phyloP scores from a whole-genome alignment of 2,888 invertebrate species.

The Corythucha ciliata region DNA sequence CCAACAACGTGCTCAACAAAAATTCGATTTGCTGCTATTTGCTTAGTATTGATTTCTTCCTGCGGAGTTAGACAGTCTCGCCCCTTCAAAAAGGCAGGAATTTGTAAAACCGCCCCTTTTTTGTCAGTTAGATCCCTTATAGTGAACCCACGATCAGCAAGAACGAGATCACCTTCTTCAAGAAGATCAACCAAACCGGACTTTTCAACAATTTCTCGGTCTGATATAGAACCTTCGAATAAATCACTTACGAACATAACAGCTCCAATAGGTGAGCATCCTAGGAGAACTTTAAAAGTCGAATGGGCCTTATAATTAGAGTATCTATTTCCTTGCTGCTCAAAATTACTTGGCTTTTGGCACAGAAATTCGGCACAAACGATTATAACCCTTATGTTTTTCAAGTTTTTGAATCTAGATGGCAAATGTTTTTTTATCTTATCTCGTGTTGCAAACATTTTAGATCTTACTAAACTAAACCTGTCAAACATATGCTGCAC shows the following conservation, averaged over 20 bases:
- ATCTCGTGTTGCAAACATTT: background rate
- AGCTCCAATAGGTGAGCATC: background rate
- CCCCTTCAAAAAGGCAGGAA: background rate
- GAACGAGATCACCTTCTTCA: slow-evolving; percentile 1
- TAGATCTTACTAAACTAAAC: background rate
- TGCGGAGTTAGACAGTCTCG: background rate
- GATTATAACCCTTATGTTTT: background rate
- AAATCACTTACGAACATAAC: background rate
- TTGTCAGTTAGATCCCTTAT: too few relatives aligned
- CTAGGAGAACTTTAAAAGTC: background rate
- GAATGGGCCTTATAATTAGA: background rate
- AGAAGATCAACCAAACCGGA: background rate
- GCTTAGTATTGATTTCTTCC: background rate
- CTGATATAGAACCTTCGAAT: background rate
- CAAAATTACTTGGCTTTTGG: background rate
- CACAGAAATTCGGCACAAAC: background rate
- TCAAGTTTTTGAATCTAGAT: background rate
- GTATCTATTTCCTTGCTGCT: background rate
- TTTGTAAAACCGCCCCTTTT: background rate
- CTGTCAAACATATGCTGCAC: too few relatives aligned
- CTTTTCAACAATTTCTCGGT: background rate
- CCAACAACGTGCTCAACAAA: background rate
- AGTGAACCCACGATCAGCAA: too few relatives aligned
- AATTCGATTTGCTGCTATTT: background rate
- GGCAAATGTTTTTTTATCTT: background rate